Conservation (phyloP, 2,888 invertebrate genomes). For the Drosophila siamana region DNA sequence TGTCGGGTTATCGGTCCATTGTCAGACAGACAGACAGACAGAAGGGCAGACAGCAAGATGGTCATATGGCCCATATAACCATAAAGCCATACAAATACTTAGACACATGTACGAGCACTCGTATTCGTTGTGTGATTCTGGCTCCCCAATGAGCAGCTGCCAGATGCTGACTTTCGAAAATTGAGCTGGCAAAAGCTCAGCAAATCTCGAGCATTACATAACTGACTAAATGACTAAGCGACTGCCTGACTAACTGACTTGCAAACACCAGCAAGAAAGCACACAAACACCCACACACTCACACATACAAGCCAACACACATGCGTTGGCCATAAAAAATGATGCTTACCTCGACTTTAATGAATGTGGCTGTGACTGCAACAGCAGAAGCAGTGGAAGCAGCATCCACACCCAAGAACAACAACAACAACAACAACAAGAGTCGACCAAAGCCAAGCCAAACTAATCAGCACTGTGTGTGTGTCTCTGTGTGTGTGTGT, state of each 20-base stretch:
- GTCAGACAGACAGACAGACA: conserved; percentile 2
- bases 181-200: conserved; percentile 74
- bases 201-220: conserved; percentile 76
- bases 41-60: conserved; percentile 16
- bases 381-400: conserved; percentile 45
- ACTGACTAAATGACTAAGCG: conserved; percentile 62
- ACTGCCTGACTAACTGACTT: conserved; percentile 62
- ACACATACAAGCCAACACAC: conserved; percentile 32
- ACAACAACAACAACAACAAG: conserved; percentile 13
- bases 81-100: conserved; percentile 53
- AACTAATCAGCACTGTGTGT: conserved; percentile 71
- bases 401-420: conserved; percentile 30
- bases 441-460: conserved; percentile 55
- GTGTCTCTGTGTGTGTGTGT: conserved; percentile 10
- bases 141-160: conserved; percentile 32
- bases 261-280: conserved; percentile 53
- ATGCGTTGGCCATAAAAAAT: conserved; percentile 69
- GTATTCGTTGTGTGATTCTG: neutral
- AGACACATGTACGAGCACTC: conserved; percentile 1
- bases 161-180: conserved; percentile 60
- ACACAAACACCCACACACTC: conserved; percentile 26
- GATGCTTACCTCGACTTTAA: conserved; percentile 78
- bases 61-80: conserved; percentile 34
- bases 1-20: conserved; percentile 9
- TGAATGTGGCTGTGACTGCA: conserved; percentile 70